Conservation (phyloP, 2,113 vertebrate species). For the Trematocara zebra region DNA sequence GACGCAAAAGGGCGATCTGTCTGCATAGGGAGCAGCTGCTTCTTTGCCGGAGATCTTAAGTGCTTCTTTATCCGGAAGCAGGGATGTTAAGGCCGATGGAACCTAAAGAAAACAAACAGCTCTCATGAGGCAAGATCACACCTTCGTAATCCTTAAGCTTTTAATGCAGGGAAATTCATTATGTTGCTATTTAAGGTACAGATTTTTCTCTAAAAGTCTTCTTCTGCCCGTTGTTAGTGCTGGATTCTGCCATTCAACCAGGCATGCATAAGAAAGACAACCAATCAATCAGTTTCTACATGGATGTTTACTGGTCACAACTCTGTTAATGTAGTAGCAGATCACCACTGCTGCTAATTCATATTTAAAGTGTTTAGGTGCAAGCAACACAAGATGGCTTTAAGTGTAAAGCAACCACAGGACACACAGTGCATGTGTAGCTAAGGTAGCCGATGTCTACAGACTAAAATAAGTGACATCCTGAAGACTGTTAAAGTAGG, state of each 20-base stretch:
- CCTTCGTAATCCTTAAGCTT: background rate
- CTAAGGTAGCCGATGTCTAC: rapidly evolving
- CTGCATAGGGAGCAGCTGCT: constrained; percentile 55
- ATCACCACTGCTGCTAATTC: background rate
- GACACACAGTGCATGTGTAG: background rate
- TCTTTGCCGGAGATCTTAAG: constrained; percentile 60
- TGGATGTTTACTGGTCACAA: background rate
- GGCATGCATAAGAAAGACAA: background rate
- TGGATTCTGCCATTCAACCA: background rate
- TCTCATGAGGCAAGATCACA: constrained; percentile 9
- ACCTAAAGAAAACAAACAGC: constrained; percentile 66
- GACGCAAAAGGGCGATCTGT: constrained; percentile 53
- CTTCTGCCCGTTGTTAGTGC: background rate
- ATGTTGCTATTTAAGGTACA: background rate
- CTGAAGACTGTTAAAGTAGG: background rate
- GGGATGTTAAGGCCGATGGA: constrained; percentile 87
- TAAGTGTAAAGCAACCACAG: background rate
- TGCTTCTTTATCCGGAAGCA: constrained; percentile 61
- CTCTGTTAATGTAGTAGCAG: background rate
- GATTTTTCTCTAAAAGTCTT: background rate
- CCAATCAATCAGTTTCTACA: background rate
- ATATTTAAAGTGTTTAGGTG: background rate
- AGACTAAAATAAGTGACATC: background rate
- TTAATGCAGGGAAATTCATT: background rate
- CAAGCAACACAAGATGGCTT: background rate